phyloP scores from a whole-genome alignment of 2,113 vertebrate genomes.

The Haliaeetus leucogaster region DNA sequence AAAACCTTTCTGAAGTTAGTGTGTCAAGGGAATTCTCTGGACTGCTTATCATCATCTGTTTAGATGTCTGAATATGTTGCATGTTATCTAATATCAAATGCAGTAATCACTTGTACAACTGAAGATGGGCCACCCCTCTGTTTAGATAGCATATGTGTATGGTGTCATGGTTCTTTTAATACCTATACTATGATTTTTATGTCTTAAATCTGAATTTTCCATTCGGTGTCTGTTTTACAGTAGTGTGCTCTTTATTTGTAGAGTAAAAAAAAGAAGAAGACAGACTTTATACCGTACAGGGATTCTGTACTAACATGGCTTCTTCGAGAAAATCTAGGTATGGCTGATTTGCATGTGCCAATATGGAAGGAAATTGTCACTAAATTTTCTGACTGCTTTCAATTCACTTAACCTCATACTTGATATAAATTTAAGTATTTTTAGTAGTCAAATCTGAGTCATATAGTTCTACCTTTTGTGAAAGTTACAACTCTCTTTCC shows the following conservation, averaged over 20 bases:
- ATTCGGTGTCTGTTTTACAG: not conserved
- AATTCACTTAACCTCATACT: not conserved
- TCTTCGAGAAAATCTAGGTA: slow-evolving; percentile 97
- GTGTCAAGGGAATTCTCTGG: not conserved
- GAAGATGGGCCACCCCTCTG: not conserved
- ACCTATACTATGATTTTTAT: not conserved
- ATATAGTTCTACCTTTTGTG: not conserved
- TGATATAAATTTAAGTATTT: not conserved
- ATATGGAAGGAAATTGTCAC: not conserved
- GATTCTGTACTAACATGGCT: slow-evolving; percentile 98
- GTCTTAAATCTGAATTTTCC: not conserved
- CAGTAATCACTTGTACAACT: not conserved
- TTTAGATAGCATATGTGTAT: not conserved
- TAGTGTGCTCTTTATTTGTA: slow-evolving; percentile 57
- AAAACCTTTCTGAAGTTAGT: not conserved
- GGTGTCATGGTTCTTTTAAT: not conserved
- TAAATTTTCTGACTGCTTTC: not conserved
- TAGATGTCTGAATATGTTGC: not conserved
- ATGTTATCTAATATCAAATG: not conserved
- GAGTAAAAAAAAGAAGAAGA: slow-evolving; percentile 99
- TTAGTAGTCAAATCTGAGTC: not conserved
- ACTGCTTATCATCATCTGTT: not conserved
- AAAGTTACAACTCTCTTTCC: not conserved
- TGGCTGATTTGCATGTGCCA: not conserved
- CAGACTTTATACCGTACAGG: slow-evolving; percentile 95